phyloP scores from a whole-genome alignment of 2,797 vertebrate genomes.

The Pteropus rufus region DNA sequence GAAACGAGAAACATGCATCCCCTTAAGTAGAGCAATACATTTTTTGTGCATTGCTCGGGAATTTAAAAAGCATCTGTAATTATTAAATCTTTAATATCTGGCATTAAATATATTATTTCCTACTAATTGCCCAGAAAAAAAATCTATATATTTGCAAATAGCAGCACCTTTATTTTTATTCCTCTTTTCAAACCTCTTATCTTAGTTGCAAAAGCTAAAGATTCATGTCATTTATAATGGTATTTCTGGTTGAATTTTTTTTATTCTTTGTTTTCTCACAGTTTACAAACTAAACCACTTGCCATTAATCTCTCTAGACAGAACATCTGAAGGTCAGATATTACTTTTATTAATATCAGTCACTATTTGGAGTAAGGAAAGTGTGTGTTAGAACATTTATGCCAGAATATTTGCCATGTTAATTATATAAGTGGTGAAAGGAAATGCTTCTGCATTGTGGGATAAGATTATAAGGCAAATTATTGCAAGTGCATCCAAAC shows the following conservation, averaged over 20 bases:
- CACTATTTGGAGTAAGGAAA: slow-evolving; percentile 44
- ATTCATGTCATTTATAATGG: background rate
- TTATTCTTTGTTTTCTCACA: slow-evolving; percentile 4
- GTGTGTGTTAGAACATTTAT: slow-evolving; percentile 40
- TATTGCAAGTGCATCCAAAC: slow-evolving; percentile 19
- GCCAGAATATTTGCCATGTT: slow-evolving; percentile 52
- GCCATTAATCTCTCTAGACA: slow-evolving; percentile 53
- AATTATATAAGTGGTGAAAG: slow-evolving; percentile 43
- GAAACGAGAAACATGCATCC: background rate
- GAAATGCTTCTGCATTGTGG: background rate
- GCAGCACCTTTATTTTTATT: slow-evolving; percentile 51
- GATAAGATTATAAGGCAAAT: slow-evolving; percentile 62
- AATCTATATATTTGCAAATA: slow-evolving; percentile 18
- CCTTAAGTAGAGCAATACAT: background rate
- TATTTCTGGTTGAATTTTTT: background rate
- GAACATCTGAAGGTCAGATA: slow-evolving; percentile 50
- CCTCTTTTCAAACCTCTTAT: slow-evolving; percentile 14
- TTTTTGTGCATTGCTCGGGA: background rate
- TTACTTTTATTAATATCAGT: slow-evolving; percentile 51
- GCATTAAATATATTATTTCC: background rate
- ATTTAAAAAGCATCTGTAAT: background rate
- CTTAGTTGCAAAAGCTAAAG: slow-evolving; percentile 35
- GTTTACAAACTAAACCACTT: slow-evolving; percentile 52
- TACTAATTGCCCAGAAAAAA: background rate
- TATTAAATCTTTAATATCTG: background rate